Conservation (phyloP, 2,888 invertebrate species). For the Mimas tiliae region DNA sequence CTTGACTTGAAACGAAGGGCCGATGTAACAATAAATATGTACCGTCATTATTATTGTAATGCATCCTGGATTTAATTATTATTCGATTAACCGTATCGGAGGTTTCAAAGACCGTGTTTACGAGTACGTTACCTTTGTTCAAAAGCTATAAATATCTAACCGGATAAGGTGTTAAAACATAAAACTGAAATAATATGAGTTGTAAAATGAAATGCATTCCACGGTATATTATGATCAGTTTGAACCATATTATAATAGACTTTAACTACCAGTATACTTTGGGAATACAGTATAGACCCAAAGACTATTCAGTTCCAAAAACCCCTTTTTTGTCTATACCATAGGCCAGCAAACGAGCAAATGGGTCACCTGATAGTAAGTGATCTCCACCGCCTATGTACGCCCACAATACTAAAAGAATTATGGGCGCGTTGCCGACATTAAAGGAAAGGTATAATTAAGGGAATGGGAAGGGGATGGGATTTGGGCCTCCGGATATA, state of each 20-base stretch:
- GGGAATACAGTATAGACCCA: not conserved
- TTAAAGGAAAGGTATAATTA: too few species aligned
- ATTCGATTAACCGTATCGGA: not conserved
- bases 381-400: too few species aligned
- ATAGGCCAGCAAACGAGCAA: too few species aligned
- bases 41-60: conserved; percentile 39
- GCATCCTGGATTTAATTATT: conserved; percentile 32
- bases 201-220: not conserved
- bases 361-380: too few species aligned
- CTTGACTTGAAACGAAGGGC: conserved; percentile 43
- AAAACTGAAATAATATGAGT: not conserved
- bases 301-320: not conserved
- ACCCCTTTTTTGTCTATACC: too few species aligned
- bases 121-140: not conserved
- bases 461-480: too few species aligned
- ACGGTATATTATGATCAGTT: not conserved
- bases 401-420: too few species aligned
- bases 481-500: too few species aligned
- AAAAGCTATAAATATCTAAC: not conserved
- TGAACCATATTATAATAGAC: too few species aligned
- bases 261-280: too few species aligned
- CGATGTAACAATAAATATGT: conserved; percentile 39
- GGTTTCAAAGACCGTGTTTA: not conserved
- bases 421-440: too few species aligned
- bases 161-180: not conserved